Evolutionary conservation across 2,797 vertebrate genomes (phyloP).

Genomic region (Acomys russatus): DNA sequence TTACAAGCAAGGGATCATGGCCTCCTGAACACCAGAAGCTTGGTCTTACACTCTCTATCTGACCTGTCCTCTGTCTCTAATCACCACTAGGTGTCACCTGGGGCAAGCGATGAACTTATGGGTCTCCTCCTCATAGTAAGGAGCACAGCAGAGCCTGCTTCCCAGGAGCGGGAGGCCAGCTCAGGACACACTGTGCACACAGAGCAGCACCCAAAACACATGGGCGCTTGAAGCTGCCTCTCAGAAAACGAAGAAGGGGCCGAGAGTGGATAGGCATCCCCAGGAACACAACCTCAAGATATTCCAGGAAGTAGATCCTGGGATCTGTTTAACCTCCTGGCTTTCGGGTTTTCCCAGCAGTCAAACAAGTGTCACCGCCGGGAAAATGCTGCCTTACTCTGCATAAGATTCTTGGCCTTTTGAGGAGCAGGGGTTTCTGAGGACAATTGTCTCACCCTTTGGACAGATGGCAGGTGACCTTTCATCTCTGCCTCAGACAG

Average conservation of each 20-base stretch:
- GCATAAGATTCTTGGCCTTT: not conserved
- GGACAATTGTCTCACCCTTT: not conserved
- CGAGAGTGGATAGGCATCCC: not conserved
- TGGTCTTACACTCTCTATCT: not conserved
- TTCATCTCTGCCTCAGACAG: not conserved
- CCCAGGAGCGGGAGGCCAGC: not conserved
- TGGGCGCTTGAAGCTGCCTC: not conserved
- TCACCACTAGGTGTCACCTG: not conserved
- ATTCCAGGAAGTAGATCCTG: constrained; percentile 7
- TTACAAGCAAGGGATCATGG: not conserved
- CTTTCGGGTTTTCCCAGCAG: not conserved
- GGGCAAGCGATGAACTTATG: not conserved
- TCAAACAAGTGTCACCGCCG: not conserved
- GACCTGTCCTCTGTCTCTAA: not conserved
- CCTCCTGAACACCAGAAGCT: not conserved
- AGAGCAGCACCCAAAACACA: not conserved
- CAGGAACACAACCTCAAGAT: not conserved
- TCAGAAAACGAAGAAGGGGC: not conserved
- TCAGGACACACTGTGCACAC: not conserved
- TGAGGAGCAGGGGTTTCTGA: not conserved
- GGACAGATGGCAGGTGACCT: accelerated
- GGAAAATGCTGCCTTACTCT: not conserved
- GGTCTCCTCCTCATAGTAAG: not conserved
- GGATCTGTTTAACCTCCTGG: not conserved
- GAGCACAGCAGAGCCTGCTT: not conserved